phyloP scores from a whole-genome alignment of 2,797 vertebrate species.

The Peromyscus nudipes region DNA sequence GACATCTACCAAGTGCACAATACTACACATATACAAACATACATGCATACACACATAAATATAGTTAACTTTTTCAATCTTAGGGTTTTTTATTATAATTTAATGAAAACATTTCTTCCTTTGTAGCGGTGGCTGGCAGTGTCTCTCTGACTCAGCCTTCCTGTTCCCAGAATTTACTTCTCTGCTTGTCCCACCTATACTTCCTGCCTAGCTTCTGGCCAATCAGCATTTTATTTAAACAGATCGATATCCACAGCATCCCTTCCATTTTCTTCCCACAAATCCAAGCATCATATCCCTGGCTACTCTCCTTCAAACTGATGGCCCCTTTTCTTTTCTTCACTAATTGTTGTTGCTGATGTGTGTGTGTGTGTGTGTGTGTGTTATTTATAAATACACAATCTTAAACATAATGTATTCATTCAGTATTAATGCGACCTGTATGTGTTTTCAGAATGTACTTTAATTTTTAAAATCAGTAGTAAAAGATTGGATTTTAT shows the following conservation, averaged over 20 bases:
- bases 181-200: too few species aligned
- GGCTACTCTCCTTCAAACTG: neutral
- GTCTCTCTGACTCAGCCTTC: too few species aligned
- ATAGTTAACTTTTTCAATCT: neutral
- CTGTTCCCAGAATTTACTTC: too few species aligned
- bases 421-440: neutral
- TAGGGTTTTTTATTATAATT: neutral
- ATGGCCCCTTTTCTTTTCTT: neutral
- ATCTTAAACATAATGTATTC: neutral
- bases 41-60: neutral
- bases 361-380: neutral
- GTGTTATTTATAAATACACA: neutral
- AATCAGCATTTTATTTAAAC: too few species aligned
- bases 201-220: too few species aligned
- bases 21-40: too few species aligned
- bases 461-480: neutral
- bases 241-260: too few species aligned
- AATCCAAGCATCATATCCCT: too few species aligned
- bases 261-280: neutral
- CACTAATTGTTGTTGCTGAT: neutral
- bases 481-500: neutral
- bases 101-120: neutral
- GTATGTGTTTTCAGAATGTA: neutral
- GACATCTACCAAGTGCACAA: neutral
- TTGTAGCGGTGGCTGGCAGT: too few species aligned